Percentiles rank a stretch among this genome's conserved stretches.
Evolutionary conservation across 2,888 invertebrate genomes (phyloP).

Genomic region (Aricia artaxerxes): DNA sequence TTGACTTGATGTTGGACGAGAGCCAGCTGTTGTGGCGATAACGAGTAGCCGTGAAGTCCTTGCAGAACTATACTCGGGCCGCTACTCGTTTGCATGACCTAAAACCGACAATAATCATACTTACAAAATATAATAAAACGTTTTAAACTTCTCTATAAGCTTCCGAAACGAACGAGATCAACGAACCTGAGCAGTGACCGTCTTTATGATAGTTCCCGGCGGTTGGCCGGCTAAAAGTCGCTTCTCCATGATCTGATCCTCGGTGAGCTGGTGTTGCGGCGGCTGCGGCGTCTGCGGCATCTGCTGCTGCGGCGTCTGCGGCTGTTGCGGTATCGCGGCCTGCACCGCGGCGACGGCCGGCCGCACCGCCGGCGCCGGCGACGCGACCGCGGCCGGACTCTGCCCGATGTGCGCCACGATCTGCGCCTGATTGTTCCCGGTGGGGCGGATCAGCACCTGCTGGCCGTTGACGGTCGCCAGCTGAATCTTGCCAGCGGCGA

Average conservation of each 20-base stretch:
- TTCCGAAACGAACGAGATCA: not conserved
- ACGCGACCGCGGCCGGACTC: conserved; percentile 62
- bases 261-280: conserved; percentile 58
- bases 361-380: conserved; percentile 39
- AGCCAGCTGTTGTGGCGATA: conserved; percentile 89
- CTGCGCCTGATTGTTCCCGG: conserved; percentile 89
- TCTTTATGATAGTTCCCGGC: conserved; percentile 91
- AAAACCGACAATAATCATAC: conserved; percentile 39
- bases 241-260: conserved; percentile 83
- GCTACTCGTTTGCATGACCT: conserved; percentile 90
- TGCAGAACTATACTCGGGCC: conserved; percentile 93
- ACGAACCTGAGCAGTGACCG: conserved; percentile 88
- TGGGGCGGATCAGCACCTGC: conserved; percentile 89
- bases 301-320: conserved; percentile 47
- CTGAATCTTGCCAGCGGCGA: conserved; percentile 91
- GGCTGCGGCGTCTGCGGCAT: conserved; percentile 39
- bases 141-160: not conserved
- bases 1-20: conserved; percentile 94
- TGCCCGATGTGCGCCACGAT: conserved; percentile 87
- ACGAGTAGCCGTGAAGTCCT: conserved; percentile 90
- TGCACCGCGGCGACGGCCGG: conserved; percentile 45
- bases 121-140: not conserved
- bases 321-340: conserved; percentile 43
- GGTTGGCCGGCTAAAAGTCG: conserved; percentile 89
- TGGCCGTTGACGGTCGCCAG: conserved; percentile 92